These are phyloP conservation scores for Tautogolabrus adspersus DNA, from an alignment of 2,113 vertebrate genomes.

Conservation along the genomic window DNA sequence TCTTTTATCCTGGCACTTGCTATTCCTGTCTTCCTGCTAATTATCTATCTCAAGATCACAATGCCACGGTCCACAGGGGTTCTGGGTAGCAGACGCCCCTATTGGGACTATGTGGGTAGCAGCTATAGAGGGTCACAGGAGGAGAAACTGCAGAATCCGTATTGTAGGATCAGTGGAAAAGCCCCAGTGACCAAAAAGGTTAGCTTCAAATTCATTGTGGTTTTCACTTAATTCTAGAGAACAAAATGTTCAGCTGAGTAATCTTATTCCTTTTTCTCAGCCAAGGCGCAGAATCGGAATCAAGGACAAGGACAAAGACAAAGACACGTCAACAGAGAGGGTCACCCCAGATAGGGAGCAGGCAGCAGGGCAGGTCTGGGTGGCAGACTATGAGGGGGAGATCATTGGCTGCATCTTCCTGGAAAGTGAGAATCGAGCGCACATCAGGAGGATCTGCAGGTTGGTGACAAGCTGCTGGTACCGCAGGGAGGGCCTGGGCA, in stretches of 20 bases:
- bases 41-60: slow-evolving; percentile 87
- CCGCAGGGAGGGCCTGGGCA: slow-evolving; percentile 85
- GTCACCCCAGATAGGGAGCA: slow-evolving; percentile 76
- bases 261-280: slow-evolving; percentile 20
- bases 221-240: neutral
- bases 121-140: slow-evolving; percentile 74
- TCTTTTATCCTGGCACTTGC: slow-evolving; percentile 89
- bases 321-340: slow-evolving; percentile 57
- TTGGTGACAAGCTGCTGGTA: slow-evolving; percentile 88
- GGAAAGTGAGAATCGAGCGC: slow-evolving; percentile 53
- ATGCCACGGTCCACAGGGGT: slow-evolving; percentile 85
- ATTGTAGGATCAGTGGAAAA: slow-evolving; percentile 64
- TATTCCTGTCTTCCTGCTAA: slow-evolving; percentile 86
- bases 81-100: slow-evolving; percentile 83
- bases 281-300: slow-evolving; percentile 54
- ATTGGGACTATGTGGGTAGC: slow-evolving; percentile 86
- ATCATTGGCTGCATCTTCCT: slow-evolving; percentile 87
- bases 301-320: slow-evolving; percentile 53
- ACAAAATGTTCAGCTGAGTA: neutral
- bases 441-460: slow-evolving; percentile 83
- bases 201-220: neutral
- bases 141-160: slow-evolving; percentile 75
- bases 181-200: slow-evolving; percentile 68
- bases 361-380: slow-evolving; percentile 85
- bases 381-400: slow-evolving; percentile 86